Evolutionary conservation across 2,888 invertebrate genomes (phyloP).

Genomic region (Minunthozetes semirufus): DNA sequence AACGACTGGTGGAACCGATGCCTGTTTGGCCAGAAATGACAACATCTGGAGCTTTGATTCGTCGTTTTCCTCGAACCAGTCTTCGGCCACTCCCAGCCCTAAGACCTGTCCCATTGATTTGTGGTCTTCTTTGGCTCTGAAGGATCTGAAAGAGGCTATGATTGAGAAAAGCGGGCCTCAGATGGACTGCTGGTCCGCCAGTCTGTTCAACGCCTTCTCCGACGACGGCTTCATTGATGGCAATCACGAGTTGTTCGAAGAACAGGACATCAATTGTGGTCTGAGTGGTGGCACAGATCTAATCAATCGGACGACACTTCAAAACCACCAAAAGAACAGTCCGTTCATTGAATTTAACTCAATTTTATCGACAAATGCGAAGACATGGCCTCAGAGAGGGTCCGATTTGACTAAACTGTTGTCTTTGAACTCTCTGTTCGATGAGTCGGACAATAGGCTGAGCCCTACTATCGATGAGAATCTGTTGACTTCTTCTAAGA

Average conservation of each 20-base stretch:
- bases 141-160: neutral
- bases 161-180: neutral
- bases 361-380: neutral
- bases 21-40: neutral
- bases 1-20: neutral
- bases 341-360: slow-evolving; percentile 19
- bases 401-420: neutral
- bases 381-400: neutral
- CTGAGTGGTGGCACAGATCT: neutral
- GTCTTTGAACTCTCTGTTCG: neutral
- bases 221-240: slow-evolving; percentile 22
- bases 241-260: neutral
- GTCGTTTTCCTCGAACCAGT: slow-evolving; percentile 13
- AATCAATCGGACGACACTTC: neutral
- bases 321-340: slow-evolving; percentile 26
- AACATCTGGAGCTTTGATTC: slow-evolving; percentile 24
- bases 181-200: neutral
- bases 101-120: neutral
- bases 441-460: neutral
- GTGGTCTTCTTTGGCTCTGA: neutral
- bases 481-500: slow-evolving; percentile 65
- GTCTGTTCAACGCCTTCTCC: neutral
- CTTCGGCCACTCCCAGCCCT: slow-evolving; percentile 21
- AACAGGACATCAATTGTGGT: neutral
- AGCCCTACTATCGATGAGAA: slow-evolving; percentile 54